Conservation (phyloP, 2,113 vertebrate species). For the Actenoides lindsayi region DNA sequence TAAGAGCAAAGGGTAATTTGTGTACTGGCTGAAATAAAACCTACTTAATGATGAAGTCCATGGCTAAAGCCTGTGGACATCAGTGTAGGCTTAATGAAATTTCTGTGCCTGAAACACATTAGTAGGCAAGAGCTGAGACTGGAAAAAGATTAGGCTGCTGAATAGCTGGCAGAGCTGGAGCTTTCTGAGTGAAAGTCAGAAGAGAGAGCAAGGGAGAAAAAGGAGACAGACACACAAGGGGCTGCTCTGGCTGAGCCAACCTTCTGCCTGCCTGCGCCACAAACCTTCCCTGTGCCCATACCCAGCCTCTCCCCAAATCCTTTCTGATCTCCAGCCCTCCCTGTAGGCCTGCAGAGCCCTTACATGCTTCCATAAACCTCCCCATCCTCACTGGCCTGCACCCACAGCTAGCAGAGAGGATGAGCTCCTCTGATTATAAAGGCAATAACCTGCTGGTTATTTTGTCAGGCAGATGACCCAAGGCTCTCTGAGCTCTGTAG, state of each 20-base stretch:
- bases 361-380: background rate
- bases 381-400: background rate
- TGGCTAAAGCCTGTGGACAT: conserved; percentile 72
- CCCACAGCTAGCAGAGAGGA: background rate
- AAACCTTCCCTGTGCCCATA: background rate
- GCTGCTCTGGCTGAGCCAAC: background rate
- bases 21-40: conserved; percentile 67
- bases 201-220: conserved; percentile 33
- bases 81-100: conserved; percentile 75
- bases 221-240: background rate
- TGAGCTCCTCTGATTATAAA: background rate
- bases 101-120: conserved; percentile 76
- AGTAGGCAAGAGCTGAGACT: conserved; percentile 72
- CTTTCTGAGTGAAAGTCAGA: conserved; percentile 40
- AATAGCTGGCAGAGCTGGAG: conserved; percentile 69
- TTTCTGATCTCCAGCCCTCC: background rate
- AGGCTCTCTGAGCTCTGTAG: background rate
- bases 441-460: background rate
- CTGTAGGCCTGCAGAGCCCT: background rate
- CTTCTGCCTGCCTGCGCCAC: background rate
- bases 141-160: conserved; percentile 72
- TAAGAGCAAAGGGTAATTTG: conserved; percentile 50
- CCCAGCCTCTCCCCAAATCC: background rate
- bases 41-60: conserved; percentile 54
- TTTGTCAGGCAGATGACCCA: background rate